Evolutionary conservation across 2,797 vertebrate species (phyloP), one percentile per base, ranked within the genome.

Genomic region (Tragopan temminckii): DNA sequence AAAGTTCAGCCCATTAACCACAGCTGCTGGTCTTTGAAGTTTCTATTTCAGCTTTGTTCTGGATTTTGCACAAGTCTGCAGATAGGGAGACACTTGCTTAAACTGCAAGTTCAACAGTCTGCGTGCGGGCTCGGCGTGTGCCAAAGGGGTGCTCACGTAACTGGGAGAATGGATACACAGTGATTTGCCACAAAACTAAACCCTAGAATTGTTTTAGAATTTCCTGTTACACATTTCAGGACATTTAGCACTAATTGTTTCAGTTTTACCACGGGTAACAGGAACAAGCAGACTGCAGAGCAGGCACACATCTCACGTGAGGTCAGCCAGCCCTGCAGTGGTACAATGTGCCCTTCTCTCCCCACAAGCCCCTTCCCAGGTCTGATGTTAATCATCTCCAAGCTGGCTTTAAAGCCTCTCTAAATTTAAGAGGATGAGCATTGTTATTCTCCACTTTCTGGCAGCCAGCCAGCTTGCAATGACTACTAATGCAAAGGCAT

Each of bases 381-480:
- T 38, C 69, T 61, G 81, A 93, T 52, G 42, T 57, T 91, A 89
- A 80, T 95, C 45, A 92, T 57, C 81, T 67, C 78, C 69, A 63
- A 89, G 69, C 58, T 35, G 87, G 57, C 93, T 70, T 94, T 75
- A 90, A 94, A 79, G 45, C 63, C 63, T 85, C 74, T 80, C 78
- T 45, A 53, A 82, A 86, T 95, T 88, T 95, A 96, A 92, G 77
- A 66, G 68, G 93, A 89, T 92, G 88, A 93, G 62, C 78, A 80
- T 62, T 79, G 71, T 68, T n/a, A 31, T 50, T 70, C 19, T 89
- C 64, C 33, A 50, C 43, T 81, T 92, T 92, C 72, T 85, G 72
- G 82, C 90, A 94, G 68, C 31, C 70, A 93, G 78, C 76, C 88
- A 96, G 88, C 84, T 69, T 87, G 91, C 93, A 97, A 94, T n/a